Conservation (phyloP, 2,888 invertebrate species). For the Sthenelais limicola region DNA sequence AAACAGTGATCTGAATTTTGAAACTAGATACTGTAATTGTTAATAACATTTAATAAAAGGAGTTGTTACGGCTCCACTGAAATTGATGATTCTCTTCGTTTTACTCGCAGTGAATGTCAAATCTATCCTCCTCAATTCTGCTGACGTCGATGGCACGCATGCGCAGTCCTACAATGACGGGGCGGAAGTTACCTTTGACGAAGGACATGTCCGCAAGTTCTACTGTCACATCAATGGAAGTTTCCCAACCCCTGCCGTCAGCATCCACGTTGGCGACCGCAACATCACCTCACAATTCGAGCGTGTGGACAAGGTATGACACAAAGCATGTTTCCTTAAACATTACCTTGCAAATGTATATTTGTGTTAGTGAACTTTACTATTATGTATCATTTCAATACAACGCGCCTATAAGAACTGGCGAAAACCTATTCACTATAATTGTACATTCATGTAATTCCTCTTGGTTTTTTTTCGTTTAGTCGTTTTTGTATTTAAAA, state of each 20-base stretch:
- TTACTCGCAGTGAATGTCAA: conserved; percentile 37
- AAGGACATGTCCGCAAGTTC: conserved; percentile 44
- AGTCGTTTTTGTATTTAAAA: too few species aligned
- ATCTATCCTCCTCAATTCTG: conserved; percentile 41
- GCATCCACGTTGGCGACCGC: conserved; percentile 43
- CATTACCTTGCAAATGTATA: too few species aligned
- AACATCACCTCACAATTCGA: conserved; percentile 47
- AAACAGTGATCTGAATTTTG: too few species aligned
- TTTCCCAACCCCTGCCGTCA: conserved; percentile 48
- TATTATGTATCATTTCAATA: too few species aligned
- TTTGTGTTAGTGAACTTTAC: too few species aligned
- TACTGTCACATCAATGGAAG: conserved; percentile 49
- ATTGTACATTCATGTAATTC: too few species aligned
- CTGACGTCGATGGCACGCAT: conserved; percentile 44
- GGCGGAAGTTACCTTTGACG: conserved; percentile 44
- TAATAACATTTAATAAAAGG: too few species aligned
- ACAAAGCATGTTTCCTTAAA: too few species aligned
- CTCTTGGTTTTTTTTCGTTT: too few species aligned
- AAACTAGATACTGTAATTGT: too few species aligned
- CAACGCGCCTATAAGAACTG: too few species aligned
- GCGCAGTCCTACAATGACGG: conserved; percentile 47
- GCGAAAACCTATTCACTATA: too few species aligned
- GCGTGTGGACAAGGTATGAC: conserved; percentile 16
- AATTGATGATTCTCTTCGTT: not conserved
- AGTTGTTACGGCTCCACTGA: not conserved